Evolutionary conservation across 2,113 vertebrate species (phyloP).

Genomic region (Rhombomys opimus): DNA sequence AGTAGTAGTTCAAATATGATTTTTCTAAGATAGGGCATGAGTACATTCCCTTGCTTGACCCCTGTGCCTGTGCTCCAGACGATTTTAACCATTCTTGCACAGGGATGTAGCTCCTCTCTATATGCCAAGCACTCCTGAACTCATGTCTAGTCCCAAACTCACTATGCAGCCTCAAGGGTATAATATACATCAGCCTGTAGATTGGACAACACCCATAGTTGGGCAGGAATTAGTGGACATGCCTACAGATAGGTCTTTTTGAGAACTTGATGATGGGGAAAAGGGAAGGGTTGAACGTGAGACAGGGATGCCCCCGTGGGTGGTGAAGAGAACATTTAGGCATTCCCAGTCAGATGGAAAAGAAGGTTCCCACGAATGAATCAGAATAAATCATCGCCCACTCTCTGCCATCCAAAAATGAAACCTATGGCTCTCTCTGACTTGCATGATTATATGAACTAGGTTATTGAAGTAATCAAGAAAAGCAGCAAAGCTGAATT

Average conservation of each 20-base stretch:
- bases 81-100: not conserved
- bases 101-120: not conserved
- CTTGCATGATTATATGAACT: slow-evolving; percentile 12
- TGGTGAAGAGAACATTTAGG: slow-evolving; percentile 32
- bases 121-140: not conserved
- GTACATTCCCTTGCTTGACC: not conserved
- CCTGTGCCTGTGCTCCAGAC: not conserved
- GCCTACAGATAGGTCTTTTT: not conserved
- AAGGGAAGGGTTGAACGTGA: not conserved
- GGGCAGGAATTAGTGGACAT: not conserved
- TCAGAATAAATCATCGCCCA: slow-evolving; percentile 65
- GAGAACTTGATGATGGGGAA: not conserved
- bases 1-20: not conserved
- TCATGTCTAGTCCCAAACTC: slow-evolving; percentile 19
- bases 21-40: not conserved
- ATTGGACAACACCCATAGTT: not conserved
- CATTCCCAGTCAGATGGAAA: slow-evolving; percentile 22
- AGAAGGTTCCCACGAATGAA: slow-evolving; percentile 53
- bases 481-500: slow-evolving; percentile 51
- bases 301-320: slow-evolving; percentile 5
- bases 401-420: slow-evolving; percentile 47
- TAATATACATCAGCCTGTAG: not conserved
- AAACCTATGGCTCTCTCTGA: slow-evolving; percentile 47
- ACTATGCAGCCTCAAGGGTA: not conserved
- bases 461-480: slow-evolving; percentile 39